Percentiles rank a stretch among this genome's conserved stretches.
Conservation (phyloP, 2,888 invertebrate genomes). For the Cybosia mesomella region DNA sequence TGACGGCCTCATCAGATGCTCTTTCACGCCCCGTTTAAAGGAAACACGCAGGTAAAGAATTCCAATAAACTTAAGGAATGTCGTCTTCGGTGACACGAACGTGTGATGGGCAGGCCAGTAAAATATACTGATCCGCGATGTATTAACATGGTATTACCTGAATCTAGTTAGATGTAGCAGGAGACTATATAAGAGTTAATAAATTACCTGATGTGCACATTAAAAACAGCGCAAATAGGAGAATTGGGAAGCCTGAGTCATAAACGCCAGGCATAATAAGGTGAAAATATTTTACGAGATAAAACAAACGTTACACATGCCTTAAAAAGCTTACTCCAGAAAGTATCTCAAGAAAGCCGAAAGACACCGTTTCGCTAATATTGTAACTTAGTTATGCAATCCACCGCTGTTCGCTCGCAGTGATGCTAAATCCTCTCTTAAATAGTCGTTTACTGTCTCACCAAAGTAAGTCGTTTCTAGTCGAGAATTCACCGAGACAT, state of each 20-base stretch:
- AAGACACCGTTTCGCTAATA: constrained; percentile 25
- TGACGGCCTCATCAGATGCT: no score
- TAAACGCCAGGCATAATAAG: background rate
- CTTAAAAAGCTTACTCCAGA: background rate
- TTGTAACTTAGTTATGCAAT: constrained; percentile 43
- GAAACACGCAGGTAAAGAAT: no score
- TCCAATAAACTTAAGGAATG: background rate
- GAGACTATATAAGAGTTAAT: background rate
- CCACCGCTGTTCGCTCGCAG: constrained; percentile 22
- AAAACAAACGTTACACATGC: background rate
- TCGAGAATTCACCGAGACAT: constrained; percentile 33
- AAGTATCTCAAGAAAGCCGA: background rate
- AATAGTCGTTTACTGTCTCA: constrained; percentile 34
- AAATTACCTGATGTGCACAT: background rate
- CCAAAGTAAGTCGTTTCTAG: constrained; percentile 37
- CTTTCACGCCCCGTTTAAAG: no score
- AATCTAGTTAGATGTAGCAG: background rate
- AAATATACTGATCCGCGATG: no score
- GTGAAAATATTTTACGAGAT: background rate
- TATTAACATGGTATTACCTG: background rate
- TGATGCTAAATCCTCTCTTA: constrained; percentile 40
- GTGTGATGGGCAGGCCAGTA: background rate
- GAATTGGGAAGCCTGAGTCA: background rate
- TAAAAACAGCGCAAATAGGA: background rate
- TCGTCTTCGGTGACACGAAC: background rate